Evolutionary conservation across 2,113 vertebrate species (phyloP), one percentile per base, ranked within the genome.

Genomic region (Arvicanthis niloticus): DNA sequence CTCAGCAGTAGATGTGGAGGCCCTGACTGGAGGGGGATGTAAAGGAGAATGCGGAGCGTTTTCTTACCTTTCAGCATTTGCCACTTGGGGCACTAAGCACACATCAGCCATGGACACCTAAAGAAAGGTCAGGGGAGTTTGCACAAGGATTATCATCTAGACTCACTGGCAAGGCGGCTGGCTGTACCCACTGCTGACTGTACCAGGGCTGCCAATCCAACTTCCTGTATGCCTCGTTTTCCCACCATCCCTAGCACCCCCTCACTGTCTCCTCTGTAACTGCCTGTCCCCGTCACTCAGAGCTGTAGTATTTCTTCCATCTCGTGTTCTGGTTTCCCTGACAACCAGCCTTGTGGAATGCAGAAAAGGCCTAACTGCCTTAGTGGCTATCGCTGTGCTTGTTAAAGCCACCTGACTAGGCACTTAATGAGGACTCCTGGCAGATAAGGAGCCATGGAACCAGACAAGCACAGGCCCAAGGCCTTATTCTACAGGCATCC

Each of bases 21-120:
- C 29, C 51, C 86, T 72, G 21, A n/a, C 15, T 29, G 51, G 70
- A 65, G 73, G n/a, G n/a, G 22, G 16, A 37, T 13, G 40, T 24
- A 16, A 62, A 92, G 58, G 73, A 2, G 81, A n/a, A 0, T 0
- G 22, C 10, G 3, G 67, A 80, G 16, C 7, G 91, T 48, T 94
- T 67, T 62, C 97, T 98, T 99, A 99, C 99, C 99, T 99, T 80
- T 99, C 99, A 92, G 99, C 99, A 86, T 99, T 99, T 98, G 98
- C 99, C 97, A 99, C 99, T 95, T 99, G 99, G 93, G 99, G 99
- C 4, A 98, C 99, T 97, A 99, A 98, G 98, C 99, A 99, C 88
- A 99, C 98, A 96, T 99, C 99, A 86, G 99, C 99, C 99, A 99
- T 99, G 81, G 99, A 99, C 88, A 99, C 98, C 99, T 99, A 94